Conservation (phyloP, 1,140 invertebrate species). For the Tribolium madens region DNA sequence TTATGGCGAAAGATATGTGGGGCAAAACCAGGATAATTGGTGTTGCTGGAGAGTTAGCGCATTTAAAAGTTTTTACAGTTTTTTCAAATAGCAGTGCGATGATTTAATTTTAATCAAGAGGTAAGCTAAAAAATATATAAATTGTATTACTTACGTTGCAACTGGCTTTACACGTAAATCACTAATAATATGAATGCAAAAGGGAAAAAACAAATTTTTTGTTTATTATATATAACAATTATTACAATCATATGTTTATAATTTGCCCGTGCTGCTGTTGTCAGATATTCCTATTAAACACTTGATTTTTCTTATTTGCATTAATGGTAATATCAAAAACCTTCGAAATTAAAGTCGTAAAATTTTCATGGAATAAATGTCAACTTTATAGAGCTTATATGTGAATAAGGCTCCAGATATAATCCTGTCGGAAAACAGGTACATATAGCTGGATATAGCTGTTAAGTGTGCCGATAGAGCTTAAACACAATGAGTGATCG, state of each 20-base stretch:
- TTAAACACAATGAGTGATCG: conserved; percentile 55
- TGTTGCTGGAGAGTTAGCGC: background rate
- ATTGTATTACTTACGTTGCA: background rate
- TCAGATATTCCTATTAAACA: background rate
- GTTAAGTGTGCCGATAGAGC: conserved; percentile 47
- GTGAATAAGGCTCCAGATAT: conserved; percentile 44
- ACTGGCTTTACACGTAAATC: background rate
- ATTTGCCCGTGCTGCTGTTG: background rate
- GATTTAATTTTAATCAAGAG: background rate
- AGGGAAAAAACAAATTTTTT: too few species aligned
- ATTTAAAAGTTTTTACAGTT: background rate
- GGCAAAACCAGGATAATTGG: background rate
- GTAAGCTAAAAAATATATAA: background rate
- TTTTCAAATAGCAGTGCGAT: background rate
- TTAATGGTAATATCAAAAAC: background rate
- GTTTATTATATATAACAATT: too few species aligned
- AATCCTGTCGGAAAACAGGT: conserved; percentile 41
- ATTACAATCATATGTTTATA: too few species aligned
- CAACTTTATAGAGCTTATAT: conserved; percentile 45
- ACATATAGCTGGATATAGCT: conserved; percentile 24
- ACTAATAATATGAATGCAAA: background rate
- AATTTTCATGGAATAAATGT: conserved; percentile 47
- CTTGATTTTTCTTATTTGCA: conserved; percentile 6
- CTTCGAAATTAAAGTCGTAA: conserved; percentile 16
- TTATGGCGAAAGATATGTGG: background rate